phyloP scores from a whole-genome alignment of 1,140 invertebrate species.

The Acyrthosiphon pisum region DNA sequence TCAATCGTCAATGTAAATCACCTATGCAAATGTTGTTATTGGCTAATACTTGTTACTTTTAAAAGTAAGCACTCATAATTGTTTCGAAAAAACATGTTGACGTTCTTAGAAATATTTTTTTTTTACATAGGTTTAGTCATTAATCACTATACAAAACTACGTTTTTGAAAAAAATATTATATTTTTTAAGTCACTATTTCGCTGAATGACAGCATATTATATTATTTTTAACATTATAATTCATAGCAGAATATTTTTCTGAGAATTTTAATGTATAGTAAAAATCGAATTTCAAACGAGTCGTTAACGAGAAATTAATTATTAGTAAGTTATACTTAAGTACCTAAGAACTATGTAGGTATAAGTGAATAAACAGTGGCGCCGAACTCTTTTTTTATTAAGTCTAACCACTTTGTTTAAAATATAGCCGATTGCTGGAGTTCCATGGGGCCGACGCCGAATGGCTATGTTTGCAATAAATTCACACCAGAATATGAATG shows the following conservation, averaged over 20 bases:
- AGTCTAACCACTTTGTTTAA: not conserved
- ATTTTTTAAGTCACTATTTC: not conserved
- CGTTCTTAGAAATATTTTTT: too few relatives aligned
- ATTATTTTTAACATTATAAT: too few relatives aligned
- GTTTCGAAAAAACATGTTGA: too few relatives aligned
- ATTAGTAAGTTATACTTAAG: not conserved
- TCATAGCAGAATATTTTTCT: not conserved
- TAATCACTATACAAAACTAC: too few relatives aligned
- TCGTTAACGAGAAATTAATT: not conserved
- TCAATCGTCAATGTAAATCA: not conserved
- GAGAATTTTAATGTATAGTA: not conserved
- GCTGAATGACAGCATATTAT: not conserved
- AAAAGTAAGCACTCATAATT: too few relatives aligned
- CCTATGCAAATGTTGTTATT: not conserved
- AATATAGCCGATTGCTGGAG: not conserved
- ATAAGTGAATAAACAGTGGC: not conserved
- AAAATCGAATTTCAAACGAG: not conserved
- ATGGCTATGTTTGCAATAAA: too few relatives aligned
- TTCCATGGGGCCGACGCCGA: too few relatives aligned
- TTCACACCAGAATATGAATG: too few relatives aligned
- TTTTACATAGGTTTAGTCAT: too few relatives aligned
- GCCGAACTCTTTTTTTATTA: not conserved
- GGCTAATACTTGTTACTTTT: too few relatives aligned
- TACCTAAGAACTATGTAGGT: not conserved
- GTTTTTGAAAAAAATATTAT: too few relatives aligned